Evolutionary conservation across 2,888 invertebrate species (phyloP).

Genomic region (Phlogophora meticulosa): DNA sequence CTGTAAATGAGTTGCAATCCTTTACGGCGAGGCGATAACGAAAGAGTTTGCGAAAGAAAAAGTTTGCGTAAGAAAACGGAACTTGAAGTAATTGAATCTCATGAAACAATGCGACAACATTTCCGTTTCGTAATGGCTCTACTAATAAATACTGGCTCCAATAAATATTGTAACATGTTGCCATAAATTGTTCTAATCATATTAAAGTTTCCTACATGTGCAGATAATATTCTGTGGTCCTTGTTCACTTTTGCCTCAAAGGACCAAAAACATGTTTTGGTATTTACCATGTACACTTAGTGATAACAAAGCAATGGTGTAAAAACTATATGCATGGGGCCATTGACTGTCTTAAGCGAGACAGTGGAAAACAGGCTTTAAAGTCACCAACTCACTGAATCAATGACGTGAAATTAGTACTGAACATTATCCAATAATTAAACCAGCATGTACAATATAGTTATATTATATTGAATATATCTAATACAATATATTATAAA

Average conservation of each 20-base stretch:
- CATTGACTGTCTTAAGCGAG: too few species aligned
- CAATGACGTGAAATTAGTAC: too few species aligned
- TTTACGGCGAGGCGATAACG: slow-evolving; percentile 46
- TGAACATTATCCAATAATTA: too few species aligned
- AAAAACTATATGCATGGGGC: too few species aligned
- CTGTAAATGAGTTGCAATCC: slow-evolving; percentile 49
- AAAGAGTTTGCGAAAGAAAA: slow-evolving; percentile 44
- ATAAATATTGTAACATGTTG: slow-evolving; percentile 34
- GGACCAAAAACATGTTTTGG: not conserved
- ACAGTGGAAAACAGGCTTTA: too few species aligned
- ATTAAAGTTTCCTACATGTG: slow-evolving; percentile 25
- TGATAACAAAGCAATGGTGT: too few species aligned
- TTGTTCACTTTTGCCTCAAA: not conserved
- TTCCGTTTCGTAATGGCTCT: slow-evolving; percentile 17
- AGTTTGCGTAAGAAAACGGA: slow-evolving; percentile 34
- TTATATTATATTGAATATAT: too few species aligned
- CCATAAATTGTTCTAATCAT: slow-evolving; percentile 22
- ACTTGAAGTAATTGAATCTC: slow-evolving; percentile 52
- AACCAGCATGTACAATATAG: too few species aligned
- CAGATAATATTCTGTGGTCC: slow-evolving; percentile 17
- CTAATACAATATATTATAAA: too few species aligned
- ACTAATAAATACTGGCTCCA: slow-evolving; percentile 13
- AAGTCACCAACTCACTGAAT: too few species aligned
- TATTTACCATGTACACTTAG: too few species aligned
- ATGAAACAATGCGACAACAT: slow-evolving; percentile 30